Conservation (phyloP, 37 sponge, comb jelly and placozoan species). For the Axinella damicornis region DNA sequence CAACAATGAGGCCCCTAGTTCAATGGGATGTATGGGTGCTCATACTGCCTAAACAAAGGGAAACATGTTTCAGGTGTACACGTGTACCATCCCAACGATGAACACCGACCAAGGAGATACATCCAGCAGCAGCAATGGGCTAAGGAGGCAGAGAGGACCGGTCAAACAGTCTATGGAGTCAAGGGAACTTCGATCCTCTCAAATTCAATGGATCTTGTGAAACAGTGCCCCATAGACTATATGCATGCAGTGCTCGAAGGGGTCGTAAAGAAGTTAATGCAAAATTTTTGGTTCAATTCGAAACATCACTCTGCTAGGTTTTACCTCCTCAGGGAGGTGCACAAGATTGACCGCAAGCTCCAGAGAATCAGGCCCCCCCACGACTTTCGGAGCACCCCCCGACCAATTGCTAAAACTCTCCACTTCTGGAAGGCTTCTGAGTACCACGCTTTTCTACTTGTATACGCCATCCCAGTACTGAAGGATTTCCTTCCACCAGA, state of each 20-base stretch:
- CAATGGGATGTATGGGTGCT: constrained; percentile 22
- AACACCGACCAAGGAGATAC: neutral
- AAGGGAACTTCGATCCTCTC: constrained; percentile 6
- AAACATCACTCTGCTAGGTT: neutral
- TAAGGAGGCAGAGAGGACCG: neutral
- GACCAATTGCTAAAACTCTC: neutral
- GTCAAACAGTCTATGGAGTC: neutral
- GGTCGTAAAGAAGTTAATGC: neutral
- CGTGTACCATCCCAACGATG: constrained; percentile 7
- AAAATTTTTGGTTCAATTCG: constrained; percentile 5
- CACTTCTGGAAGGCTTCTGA: constrained; percentile 33
- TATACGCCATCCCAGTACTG: constrained; percentile 17
- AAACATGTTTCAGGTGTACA: neutral
- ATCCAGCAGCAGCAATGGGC: neutral
- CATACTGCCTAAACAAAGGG: constrained; percentile 19
- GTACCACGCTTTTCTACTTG: constrained; percentile 16
- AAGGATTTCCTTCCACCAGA: constrained; percentile 7
- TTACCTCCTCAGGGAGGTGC: neutral
- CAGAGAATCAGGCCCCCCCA: constrained; percentile 24
- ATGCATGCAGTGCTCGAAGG: constrained; percentile 31
- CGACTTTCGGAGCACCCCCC: constrained; percentile 17
- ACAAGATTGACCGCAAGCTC: neutral
- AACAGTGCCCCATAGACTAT: constrained; percentile 2
- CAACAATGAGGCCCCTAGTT: no score
- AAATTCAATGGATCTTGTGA: neutral